These are phyloP conservation scores for Oreohelix idahoensis DNA, from an alignment of 1,140 invertebrate genomes.

Conservation along the genomic window DNA sequence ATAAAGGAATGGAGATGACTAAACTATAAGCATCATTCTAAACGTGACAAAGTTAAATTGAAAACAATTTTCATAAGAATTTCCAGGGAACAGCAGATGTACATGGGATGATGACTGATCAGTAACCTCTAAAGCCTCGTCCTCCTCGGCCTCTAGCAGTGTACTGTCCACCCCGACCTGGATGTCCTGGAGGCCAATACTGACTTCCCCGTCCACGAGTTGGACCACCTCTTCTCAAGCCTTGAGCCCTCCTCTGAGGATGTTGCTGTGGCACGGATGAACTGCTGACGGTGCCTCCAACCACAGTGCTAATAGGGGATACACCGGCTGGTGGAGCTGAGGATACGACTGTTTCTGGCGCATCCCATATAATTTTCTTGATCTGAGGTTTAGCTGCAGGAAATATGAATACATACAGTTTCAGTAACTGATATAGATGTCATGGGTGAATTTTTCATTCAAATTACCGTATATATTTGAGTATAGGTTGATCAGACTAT, in stretches of 20 bases:
- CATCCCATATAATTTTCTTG: constrained; percentile 40
- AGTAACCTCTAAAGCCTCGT: constrained; percentile 2
- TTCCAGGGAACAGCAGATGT: no score
- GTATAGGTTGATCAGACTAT: no score
- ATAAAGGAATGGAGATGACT: no score
- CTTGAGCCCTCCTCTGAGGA: constrained; percentile 22
- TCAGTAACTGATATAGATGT: no score
- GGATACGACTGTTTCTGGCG: not conserved
- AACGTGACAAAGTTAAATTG: no score
- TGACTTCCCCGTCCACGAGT: constrained; percentile 14
- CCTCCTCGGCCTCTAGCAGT: not conserved
- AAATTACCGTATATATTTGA: no score
- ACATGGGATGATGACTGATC: not conserved
- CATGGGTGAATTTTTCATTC: no score
- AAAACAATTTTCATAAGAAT: no score
- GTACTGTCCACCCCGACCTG: not conserved
- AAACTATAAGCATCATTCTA: no score
- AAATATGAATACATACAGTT: not conserved
- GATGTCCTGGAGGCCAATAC: constrained; percentile 14
- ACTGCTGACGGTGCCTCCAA: not conserved
- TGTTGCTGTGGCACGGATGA: constrained; percentile 3
- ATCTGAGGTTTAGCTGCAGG: constrained; percentile 36
- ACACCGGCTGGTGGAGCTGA: not conserved
- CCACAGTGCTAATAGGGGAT: not conserved
- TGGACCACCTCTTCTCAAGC: constrained; percentile 29